These are phyloP conservation scores for Oryzias woworae DNA, from an alignment of 2,113 vertebrate species.

Conservation along the genomic window DNA sequence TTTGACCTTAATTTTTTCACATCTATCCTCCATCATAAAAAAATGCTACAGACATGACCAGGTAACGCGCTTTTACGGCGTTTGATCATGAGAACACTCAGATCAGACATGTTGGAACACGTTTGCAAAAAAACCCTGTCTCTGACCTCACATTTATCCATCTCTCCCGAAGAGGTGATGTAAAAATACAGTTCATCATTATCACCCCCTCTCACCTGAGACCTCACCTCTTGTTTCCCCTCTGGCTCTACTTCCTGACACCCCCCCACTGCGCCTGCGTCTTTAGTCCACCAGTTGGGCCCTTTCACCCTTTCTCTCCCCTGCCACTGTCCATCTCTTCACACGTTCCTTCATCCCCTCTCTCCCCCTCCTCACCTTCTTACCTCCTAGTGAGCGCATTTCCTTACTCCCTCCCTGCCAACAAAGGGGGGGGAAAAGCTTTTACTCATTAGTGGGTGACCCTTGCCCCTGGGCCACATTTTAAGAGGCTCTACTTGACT, in stretches of 20 bases:
- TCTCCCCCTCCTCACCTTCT: constrained; percentile 59
- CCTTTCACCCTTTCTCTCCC: constrained; percentile 66
- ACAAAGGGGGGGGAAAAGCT: constrained; percentile 72
- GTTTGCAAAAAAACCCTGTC: too few species aligned
- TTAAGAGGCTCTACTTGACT: constrained; percentile 84
- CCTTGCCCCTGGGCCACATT: constrained; percentile 77
- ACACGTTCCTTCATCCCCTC: constrained; percentile 60
- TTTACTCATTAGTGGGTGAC: constrained; percentile 80
- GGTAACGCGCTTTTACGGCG: too few species aligned
- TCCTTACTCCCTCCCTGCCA: constrained; percentile 64
- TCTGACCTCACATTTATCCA: not conserved
- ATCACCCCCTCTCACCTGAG: constrained; percentile 73
- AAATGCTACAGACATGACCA: too few species aligned
- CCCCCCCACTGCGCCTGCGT: constrained; percentile 30
- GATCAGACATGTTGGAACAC: too few species aligned
- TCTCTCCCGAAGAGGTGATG: constrained; percentile 26
- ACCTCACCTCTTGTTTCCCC: constrained; percentile 68
- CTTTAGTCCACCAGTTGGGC: constrained; percentile 23
- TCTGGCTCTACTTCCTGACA: constrained; percentile 59
- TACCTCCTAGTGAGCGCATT: constrained; percentile 74
- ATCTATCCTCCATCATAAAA: too few species aligned
- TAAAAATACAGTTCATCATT: constrained; percentile 66
- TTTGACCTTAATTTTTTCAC: too few species aligned
- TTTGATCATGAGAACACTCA: too few species aligned
- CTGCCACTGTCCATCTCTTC: constrained; percentile 70